Evolutionary conservation across 1,140 invertebrate species (phyloP), one percentile per base, ranked within the genome.

Genomic region (Daktulosphaira vitifoliae): DNA sequence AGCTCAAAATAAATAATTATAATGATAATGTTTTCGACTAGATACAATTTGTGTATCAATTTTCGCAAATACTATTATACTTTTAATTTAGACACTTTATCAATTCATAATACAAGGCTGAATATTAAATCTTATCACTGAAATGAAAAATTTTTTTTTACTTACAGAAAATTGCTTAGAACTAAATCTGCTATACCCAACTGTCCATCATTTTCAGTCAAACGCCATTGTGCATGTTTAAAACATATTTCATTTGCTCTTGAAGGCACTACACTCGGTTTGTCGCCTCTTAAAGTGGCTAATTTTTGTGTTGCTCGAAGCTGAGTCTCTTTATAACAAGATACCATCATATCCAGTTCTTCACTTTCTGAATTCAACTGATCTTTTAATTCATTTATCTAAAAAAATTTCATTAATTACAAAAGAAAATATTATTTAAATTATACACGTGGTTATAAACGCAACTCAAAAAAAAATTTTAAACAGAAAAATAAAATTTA

Each of bases 201-300:
- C 75, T 97, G 95, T 0, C 96, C 96, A 79, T 99, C 96, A 6
- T 89, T 86, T 76, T 98, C 94, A 0, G 96, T 99, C 23, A 99
- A 81, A 56, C 94, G 77, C 96, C 96, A 99, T 69, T 94, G 88
- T n/a, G 96, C 96, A 74, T 95, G 90, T 76, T 97, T 96, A 74
- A 99, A 98, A 75, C 92, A 98, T 69, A 99, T 96, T 79, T 99
- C 96, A 74, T 94, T 95, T 22, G 90, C 84, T 46, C 93, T 78
- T 8, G 92, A 87, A 33, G 92, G 85, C 2, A 84, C 84, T 0
- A 76, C 72, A 29, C 86, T 81, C 37, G 84, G 82, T 69, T 85
- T 84, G 69, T 86, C 82, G 67, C 76, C 75, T 66, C 78, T 68
- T 44, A 74, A 73, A 13, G 76, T 77, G 5, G 76, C 77, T 51